Conservation (phyloP, 53 echinoderm and acorn worm genomes). For the Holothuria leucospilota region DNA sequence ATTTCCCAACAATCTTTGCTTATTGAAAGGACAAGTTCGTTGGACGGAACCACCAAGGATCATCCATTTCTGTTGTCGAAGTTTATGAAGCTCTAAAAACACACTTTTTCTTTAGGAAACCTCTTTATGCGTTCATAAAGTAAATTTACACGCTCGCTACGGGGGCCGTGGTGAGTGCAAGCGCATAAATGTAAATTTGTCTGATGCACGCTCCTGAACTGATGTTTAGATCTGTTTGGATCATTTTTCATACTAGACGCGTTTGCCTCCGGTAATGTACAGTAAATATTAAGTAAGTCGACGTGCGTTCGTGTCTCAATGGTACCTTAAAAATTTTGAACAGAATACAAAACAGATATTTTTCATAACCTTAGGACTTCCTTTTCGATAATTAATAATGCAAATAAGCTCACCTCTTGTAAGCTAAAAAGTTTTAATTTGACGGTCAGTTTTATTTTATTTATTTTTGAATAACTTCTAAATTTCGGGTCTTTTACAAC, state of each 20-base stretch:
- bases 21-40: slow-evolving; percentile 27
- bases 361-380: too few relatives aligned
- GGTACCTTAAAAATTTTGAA: too few relatives aligned
- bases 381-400: too few relatives aligned
- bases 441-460: too few relatives aligned
- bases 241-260: background rate
- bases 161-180: slow-evolving; percentile 22
- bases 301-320: too few relatives aligned
- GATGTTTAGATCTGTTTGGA: slow-evolving; percentile 15
- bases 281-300: too few relatives aligned
- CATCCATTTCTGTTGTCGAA: background rate
- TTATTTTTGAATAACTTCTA: too few relatives aligned
- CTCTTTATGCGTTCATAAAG: slow-evolving; percentile 35
- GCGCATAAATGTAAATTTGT: slow-evolving; percentile 21
- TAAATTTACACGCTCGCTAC: slow-evolving; percentile 36
- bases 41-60: slow-evolving; percentile 8
- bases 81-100: slow-evolving; percentile 42
- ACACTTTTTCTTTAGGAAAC: slow-evolving; percentile 35
- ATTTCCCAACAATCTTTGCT: slow-evolving; percentile 40
- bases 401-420: too few relatives aligned
- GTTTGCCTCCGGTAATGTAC: too few relatives aligned
- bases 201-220: slow-evolving; percentile 12
- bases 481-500: too few relatives aligned
- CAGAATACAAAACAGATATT: too few relatives aligned
- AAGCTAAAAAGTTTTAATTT: too few relatives aligned